These are phyloP conservation scores for Pogona vitticeps DNA, from an alignment of 2,113 vertebrate genomes.

Conservation along the genomic window DNA sequence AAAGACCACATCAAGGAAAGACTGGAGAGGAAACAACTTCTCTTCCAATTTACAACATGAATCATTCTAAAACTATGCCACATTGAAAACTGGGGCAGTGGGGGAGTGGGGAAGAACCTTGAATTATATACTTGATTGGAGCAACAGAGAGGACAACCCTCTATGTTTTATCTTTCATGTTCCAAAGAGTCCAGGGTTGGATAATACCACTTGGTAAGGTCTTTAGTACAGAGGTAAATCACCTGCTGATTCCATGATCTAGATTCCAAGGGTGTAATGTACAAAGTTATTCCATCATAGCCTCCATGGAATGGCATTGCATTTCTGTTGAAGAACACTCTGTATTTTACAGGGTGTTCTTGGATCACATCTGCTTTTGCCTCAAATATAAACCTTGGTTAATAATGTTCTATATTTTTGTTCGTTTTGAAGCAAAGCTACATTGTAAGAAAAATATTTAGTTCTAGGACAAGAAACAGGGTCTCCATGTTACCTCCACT, in stretches of 20 bases:
- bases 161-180: not conserved
- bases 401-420: slow-evolving; percentile 56
- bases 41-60: slow-evolving; percentile 23
- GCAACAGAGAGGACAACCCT: slow-evolving; percentile 23
- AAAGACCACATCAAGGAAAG: slow-evolving; percentile 23
- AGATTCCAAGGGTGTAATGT: slow-evolving; percentile 46
- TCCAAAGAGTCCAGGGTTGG: slow-evolving; percentile 36
- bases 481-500: slow-evolving; percentile 56
- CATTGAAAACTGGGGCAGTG: slow-evolving; percentile 9
- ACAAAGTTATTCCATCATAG: slow-evolving; percentile 34
- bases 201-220: slow-evolving; percentile 5
- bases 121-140: slow-evolving; percentile 25
- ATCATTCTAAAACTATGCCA: slow-evolving; percentile 29
- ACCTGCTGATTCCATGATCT: slow-evolving; percentile 59
- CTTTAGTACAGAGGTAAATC: slow-evolving; percentile 45
- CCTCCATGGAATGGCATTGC: slow-evolving; percentile 58
- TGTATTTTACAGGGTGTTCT: slow-evolving; percentile 66
- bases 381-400: slow-evolving; percentile 61
- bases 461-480: slow-evolving; percentile 65
- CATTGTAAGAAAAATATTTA: slow-evolving; percentile 68
- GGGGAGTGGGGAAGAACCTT: slow-evolving; percentile 17
- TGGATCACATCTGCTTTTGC: slow-evolving; percentile 43
- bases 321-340: slow-evolving; percentile 52
- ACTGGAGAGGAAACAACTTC: slow-evolving; percentile 28
- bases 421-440: slow-evolving; percentile 55